A percentile compares a stretch with the other conserved stretches of the same genome.
These are phyloP conservation scores for Apolygus lucorum DNA, from an alignment of 1,140 invertebrate genomes.

Conservation along the genomic window DNA sequence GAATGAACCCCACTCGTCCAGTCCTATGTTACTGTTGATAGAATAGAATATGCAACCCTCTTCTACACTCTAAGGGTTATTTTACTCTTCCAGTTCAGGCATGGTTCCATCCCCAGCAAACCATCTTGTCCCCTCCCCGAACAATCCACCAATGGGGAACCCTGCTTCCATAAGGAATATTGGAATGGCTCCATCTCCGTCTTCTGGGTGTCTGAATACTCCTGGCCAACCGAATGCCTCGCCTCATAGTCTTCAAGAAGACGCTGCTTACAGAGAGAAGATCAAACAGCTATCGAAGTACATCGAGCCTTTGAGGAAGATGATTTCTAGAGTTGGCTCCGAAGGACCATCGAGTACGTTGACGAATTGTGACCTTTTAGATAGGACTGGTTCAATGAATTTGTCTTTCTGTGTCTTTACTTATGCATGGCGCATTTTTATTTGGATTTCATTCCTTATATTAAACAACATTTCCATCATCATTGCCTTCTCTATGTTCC, in stretches of 20 bases:
- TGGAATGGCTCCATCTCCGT: slow-evolving; percentile 67
- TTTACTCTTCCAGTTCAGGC: slow-evolving; percentile 35
- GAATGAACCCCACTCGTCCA: too few species aligned
- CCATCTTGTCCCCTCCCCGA: slow-evolving; percentile 57
- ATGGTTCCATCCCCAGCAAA: slow-evolving; percentile 59
- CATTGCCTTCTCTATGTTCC: too few species aligned
- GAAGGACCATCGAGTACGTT: slow-evolving; percentile 43
- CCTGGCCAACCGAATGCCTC: slow-evolving; percentile 60
- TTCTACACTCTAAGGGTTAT: too few species aligned
- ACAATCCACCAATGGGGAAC: slow-evolving; percentile 44
- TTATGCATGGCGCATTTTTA: too few species aligned
- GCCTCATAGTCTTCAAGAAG: slow-evolving; percentile 60
- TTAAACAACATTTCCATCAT: too few species aligned
- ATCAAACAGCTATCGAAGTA: slow-evolving; percentile 85
- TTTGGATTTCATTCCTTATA: too few species aligned
- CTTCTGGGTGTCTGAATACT: slow-evolving; percentile 66
- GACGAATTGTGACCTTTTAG: too few species aligned
- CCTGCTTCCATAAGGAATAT: not conserved
- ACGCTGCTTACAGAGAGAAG: slow-evolving; percentile 84
- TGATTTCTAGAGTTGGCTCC: slow-evolving; percentile 77
- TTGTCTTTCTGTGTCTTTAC: too few species aligned
- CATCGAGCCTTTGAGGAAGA: slow-evolving; percentile 79
- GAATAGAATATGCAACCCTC: too few species aligned
- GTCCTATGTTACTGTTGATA: too few species aligned
- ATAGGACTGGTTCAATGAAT: too few species aligned